Conservation (phyloP, 2,797 vertebrate species). For the Hylomyscus alleni region DNA sequence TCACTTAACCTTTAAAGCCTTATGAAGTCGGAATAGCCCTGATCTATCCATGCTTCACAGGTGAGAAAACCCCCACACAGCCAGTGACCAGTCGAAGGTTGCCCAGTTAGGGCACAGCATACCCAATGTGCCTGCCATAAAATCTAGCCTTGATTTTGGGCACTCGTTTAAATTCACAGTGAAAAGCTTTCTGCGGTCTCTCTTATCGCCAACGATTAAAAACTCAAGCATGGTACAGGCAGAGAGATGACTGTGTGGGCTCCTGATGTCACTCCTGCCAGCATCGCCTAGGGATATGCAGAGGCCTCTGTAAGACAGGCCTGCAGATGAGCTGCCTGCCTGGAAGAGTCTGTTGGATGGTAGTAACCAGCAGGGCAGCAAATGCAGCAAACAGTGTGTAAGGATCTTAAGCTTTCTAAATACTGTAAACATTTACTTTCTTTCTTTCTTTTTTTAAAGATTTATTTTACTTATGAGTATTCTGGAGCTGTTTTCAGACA, state of each 20-base stretch:
- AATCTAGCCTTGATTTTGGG: not conserved
- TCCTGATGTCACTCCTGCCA: not conserved
- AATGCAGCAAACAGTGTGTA: accelerated
- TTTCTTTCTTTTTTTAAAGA: too few species aligned
- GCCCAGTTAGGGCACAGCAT: not conserved
- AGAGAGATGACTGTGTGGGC: not conserved
- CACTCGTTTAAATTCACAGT: not conserved
- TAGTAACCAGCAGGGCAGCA: not conserved
- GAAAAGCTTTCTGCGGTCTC: not conserved
- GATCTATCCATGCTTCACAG: not conserved
- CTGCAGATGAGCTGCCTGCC: not conserved
- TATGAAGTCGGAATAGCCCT: not conserved
- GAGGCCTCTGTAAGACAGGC: not conserved
- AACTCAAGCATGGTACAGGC: not conserved
- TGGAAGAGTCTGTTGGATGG: not conserved
- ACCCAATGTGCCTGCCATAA: not conserved
- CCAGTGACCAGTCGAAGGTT: not conserved
- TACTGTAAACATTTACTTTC: not conserved
- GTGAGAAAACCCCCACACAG: not conserved
- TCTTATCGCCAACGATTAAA: not conserved
- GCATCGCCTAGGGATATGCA: not conserved
- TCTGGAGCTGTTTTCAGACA: too few species aligned
- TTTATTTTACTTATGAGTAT: too few species aligned
- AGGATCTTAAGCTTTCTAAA: not conserved
- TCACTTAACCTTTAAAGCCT: not conserved